A percentile compares a stretch with the other conserved stretches of the same genome.
These are phyloP conservation scores for Ceryle rudis DNA, from an alignment of 2,797 vertebrate species.

Conservation along the genomic window DNA sequence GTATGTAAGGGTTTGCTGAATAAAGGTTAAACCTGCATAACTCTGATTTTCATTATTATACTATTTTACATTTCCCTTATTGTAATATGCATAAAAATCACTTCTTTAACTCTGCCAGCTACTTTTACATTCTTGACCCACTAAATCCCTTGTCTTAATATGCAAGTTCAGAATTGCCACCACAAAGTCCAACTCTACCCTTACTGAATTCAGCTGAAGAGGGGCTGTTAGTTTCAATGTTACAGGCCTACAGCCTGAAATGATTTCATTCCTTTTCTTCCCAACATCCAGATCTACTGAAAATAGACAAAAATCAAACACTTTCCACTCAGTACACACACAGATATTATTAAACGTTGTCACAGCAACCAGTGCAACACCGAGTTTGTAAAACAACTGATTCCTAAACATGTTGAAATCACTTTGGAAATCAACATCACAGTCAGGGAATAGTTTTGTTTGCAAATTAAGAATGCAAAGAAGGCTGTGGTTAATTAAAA, in stretches of 20 bases:
- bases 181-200: not conserved
- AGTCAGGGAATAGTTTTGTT: slow-evolving; percentile 42
- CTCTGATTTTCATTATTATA: not conserved
- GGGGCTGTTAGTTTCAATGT: not conserved
- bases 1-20: not conserved
- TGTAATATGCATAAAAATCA: not conserved
- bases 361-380: slow-evolving; percentile 51
- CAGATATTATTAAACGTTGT: slow-evolving; percentile 48
- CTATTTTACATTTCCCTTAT: not conserved
- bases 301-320: slow-evolving; percentile 50
- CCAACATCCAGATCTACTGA: not conserved
- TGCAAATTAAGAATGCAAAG: slow-evolving; percentile 69
- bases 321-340: not conserved
- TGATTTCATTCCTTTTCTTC: slow-evolving; percentile 24
- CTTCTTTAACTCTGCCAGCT: not conserved
- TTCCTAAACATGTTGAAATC: slow-evolving; percentile 33
- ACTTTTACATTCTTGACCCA: not conserved
- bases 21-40: not conserved
- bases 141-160: not conserved
- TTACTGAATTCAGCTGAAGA: not conserved
- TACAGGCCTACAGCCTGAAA: not conserved
- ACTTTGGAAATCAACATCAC: slow-evolving; percentile 51
- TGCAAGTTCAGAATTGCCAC: not conserved
- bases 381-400: slow-evolving; percentile 53
- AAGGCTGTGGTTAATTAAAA: slow-evolving; percentile 54